Evolutionary conservation across 2,888 invertebrate species (phyloP), one percentile per base, ranked within the genome.

Genomic region (Halictus quadricinctus): DNA sequence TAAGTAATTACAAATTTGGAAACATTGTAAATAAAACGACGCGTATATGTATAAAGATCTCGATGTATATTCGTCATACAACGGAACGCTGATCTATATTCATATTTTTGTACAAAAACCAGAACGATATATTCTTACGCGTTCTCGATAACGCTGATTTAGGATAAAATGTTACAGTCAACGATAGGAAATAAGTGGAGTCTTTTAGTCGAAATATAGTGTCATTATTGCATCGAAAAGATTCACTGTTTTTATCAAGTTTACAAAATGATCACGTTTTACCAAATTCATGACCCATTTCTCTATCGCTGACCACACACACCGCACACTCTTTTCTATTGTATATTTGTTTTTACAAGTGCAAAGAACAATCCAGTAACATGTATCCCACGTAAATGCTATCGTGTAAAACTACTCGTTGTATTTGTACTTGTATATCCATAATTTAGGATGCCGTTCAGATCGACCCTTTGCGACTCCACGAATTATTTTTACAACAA

Each of bases 341-440:
- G 60, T 70, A 41, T 78, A 2, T 58, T 58, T n/a, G n/a, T 72
- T 46, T 29, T 29, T 29, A 21, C 7, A 29, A 46, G n/a, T 50
- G 60, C 69, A 83, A 76, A 66, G 21, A 76, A 29, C 21, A 76
- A n/a, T 15, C 50, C n/a, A 48, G 74, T 69, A 18, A 36, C 58
- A 54, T 46, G 13, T 72, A 64, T 43, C 43, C 78, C 29, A 12
- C 29, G 29, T 75, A 48, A 58, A 84, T 60, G 60, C 48, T 80
- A 58, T 54, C 60, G 60, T 84, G 80, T 77, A 88, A 84, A 88
- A 88, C 69, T 70, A 88, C 69, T 70, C 43, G 36, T 66, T 76
- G 76, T 79, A 76, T 72, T 80, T 79, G 48, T 72, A 73, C 48
- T 64, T 70, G 41, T 77, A 80, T 80, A 83, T 29, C 46, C 60